Evolutionary conservation across 2,888 invertebrate genomes (phyloP), one percentile per base, ranked within the genome.

Genomic region (Hirtodrosophila trivittata): DNA sequence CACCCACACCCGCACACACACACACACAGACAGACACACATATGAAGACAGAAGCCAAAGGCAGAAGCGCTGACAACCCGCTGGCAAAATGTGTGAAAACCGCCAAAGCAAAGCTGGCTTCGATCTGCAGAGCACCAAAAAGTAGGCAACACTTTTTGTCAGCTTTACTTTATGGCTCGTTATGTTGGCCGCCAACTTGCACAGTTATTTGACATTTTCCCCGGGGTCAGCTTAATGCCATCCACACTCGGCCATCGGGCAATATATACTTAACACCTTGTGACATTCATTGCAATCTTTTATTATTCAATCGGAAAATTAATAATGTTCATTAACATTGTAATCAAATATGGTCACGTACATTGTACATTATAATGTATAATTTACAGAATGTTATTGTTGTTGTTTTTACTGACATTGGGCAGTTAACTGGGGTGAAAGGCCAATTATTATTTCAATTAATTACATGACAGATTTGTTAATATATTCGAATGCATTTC

Each of bases 401-500:
- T 1, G 12, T 0, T 33, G 12, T 21, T n/a, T n/a, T n/a, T n/a
- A n/a, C 10, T 56, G 55, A 57, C 32, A 60, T 56, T 82, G 69
- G 66, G 54, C 59, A 55, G 56, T 25, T 66, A 46, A 66, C 83
- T 75, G 32, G 42, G 16, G 45, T 54, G 47, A 42, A 59, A 60
- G 50, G 49, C 32, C 46, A 76, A 59, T 59, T 38, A 59, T 33
- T 66, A 16, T 50, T 35, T 46, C n/a, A 54, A 77, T 72, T 60
- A 58, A 57, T 56, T 58, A 49, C 33, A 51, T 59, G 32, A 47
- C 26, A 35, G 21, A 8, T 10, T 14, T 26, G n/a, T 33, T 38
- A 38, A 56, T 41, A 51, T 33, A 16, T 21, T 25, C 0, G n/a
- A n/a, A 5, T 10, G 4, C 38, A 16, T 8, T 3, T 9, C 18